phyloP scores from a whole-genome alignment of 2,113 vertebrate genomes.

The Sebastes fasciatus region DNA sequence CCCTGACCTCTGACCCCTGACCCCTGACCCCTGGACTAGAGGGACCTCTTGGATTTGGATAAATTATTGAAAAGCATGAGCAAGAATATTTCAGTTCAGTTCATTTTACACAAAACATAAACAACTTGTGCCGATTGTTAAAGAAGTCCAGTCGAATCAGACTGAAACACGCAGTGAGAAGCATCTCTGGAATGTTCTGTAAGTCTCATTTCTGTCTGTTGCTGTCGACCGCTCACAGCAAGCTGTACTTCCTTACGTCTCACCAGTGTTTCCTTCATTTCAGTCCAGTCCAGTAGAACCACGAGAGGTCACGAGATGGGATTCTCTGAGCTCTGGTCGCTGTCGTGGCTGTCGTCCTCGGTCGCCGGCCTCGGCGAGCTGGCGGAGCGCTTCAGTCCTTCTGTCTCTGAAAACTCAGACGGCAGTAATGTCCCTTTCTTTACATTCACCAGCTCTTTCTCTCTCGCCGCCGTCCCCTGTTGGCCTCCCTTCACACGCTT shows the following conservation, averaged over 20 bases:
- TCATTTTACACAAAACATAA: neutral
- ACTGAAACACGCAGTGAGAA: neutral
- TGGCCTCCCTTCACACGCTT: constrained; percentile 95
- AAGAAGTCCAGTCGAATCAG: neutral
- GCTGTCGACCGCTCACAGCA: constrained; percentile 55
- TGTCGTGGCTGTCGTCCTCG: constrained; percentile 93
- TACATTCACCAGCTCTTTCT: constrained; percentile 95
- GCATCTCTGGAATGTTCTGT: constrained; percentile 87
- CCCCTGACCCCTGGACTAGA: too few species aligned
- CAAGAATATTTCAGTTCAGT: neutral
- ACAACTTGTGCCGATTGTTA: neutral
- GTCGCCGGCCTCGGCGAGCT: constrained; percentile 80
- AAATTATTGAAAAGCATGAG: neutral
- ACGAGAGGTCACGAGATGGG: constrained; percentile 88
- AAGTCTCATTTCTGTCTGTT: constrained; percentile 82
- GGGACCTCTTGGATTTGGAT: neutral
- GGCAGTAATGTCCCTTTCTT: constrained; percentile 93
- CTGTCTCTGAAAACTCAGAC: constrained; percentile 90
- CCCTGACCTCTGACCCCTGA: too few species aligned
- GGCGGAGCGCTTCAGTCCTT: constrained; percentile 81
- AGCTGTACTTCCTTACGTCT: neutral
- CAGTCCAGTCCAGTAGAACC: neutral
- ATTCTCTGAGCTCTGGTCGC: constrained; percentile 94
- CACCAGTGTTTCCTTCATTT: constrained; percentile 24
- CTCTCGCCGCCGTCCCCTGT: constrained; percentile 91